Evolutionary conservation across 2,113 vertebrate species (phyloP), one percentile per base, ranked within the genome.

Genomic region (Seriola rivoliana): DNA sequence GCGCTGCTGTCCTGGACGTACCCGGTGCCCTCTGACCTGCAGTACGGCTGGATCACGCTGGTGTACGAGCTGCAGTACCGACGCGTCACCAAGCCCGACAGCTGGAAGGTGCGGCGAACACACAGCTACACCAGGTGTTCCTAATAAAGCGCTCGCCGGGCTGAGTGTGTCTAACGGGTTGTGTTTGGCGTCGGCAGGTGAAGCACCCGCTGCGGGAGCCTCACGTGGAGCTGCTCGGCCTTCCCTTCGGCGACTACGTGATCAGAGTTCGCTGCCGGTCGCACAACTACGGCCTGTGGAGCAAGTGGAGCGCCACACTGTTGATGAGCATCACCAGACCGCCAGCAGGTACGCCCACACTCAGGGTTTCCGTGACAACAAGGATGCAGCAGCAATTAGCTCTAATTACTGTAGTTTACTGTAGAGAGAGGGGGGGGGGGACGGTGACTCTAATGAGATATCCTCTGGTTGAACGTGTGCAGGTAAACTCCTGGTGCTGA

Each of bases 41-140:
- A 92, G 42, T 91, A 91, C 3, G 95, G 94, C 5, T 96, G 95
- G 95, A 94, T 96, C 84, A 96, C 95, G 0, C 94, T 96, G 52
- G 46, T 89, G 48, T 94, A 95, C 32, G 95, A 96, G 89, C 91
- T 96, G 60, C 94, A 94, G 74, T 96, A 93, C 92, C 44, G 94
- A 36, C 76, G 68, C 0, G 16, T 93, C 0, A 60, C 70, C 0
- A 90, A 95, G 62, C 83, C 91, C 1, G 71, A 82, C 71, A 85
- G 77, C 81, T 95, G 94, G 94, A 94, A 95, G 93, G 94, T 94
- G 73, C 16, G 0, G 14, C 60, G 2, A 9, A 2, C 32, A 11
- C 2, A 4, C 11, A 21, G 6, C 6, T 3, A 46, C 44, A 48
- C 46, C 14, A 55, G 6, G 52, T 1, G 48, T 38, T 55, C 17